phyloP scores from a whole-genome alignment of 35 echinoderm and acorn worm genomes.

The Lytechinus pictus region DNA sequence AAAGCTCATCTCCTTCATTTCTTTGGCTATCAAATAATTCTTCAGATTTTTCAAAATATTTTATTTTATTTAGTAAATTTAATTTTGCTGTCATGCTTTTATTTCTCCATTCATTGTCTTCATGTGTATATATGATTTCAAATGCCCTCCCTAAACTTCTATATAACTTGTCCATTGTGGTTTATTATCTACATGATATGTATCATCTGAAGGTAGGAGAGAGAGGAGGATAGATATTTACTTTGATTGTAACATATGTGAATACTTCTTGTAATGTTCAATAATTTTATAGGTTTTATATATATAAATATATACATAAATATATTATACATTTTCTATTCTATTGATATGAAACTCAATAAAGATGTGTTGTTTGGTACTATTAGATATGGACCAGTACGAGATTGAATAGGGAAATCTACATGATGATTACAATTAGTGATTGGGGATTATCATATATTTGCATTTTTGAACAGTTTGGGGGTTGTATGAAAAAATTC shows the following conservation, averaged over 20 bases:
- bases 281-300: not conserved
- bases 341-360: not conserved
- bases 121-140: not conserved
- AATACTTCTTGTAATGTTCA: not conserved
- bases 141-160: not conserved
- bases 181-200: not conserved
- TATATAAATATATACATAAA: not conserved
- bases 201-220: not conserved
- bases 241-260: not conserved
- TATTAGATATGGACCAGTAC: not conserved
- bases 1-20: too few species aligned
- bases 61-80: not conserved
- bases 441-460: not conserved
- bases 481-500: not conserved
- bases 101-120: not conserved
- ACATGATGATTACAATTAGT: not conserved
- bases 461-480: not conserved
- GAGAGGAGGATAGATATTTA: not conserved
- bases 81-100: not conserved
- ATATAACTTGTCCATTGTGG: not conserved
- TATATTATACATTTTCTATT: constrained; percentile 16
- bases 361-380: not conserved
- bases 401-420: not conserved
- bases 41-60: not conserved
- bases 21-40: not conserved